phyloP scores from a whole-genome alignment of 2,888 invertebrate genomes.

The Drosophila leonis region DNA sequence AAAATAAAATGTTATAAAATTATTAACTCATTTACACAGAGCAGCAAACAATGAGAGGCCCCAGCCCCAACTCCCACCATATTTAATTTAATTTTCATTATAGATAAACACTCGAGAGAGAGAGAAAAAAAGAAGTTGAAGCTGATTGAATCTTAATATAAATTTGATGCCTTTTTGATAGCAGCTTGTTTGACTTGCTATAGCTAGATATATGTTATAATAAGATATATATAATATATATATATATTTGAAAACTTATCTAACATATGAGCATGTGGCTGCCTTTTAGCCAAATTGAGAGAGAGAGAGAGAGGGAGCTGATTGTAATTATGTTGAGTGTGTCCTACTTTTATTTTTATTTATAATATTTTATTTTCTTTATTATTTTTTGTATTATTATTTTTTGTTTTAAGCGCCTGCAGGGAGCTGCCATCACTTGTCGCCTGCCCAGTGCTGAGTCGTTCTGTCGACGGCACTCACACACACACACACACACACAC shows the following conservation, averaged over 20 bases:
- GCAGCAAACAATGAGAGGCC: neutral
- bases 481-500: neutral
- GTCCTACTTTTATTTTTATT: constrained; percentile 17
- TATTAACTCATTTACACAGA: constrained; percentile 11
- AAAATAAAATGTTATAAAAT: constrained; percentile 13
- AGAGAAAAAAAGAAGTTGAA: neutral
- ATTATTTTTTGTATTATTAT: neutral
- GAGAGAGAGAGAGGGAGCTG: neutral
- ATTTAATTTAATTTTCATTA: constrained; percentile 13
- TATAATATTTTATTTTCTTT: constrained; percentile 16
- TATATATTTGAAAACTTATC: neutral
- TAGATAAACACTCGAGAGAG: constrained; percentile 1
- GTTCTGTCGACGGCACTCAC: constrained; percentile 29
- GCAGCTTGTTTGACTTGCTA: neutral
- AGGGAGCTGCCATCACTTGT: constrained; percentile 57
- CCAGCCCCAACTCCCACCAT: neutral
- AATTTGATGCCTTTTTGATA: constrained; percentile 13
- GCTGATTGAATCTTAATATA: constrained; percentile 17
- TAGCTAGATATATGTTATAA: neutral
- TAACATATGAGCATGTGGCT: neutral
- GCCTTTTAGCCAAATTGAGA: constrained; percentile 14
- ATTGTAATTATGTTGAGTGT: constrained; percentile 42
- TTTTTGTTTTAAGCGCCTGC: constrained; percentile 23
- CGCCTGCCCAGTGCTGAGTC: constrained; percentile 46
- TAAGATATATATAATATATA: neutral